Evolutionary conservation across 2,113 vertebrate species (phyloP), one percentile per base, ranked within the genome.

Genomic region (Misgurnus mizolepis): DNA sequence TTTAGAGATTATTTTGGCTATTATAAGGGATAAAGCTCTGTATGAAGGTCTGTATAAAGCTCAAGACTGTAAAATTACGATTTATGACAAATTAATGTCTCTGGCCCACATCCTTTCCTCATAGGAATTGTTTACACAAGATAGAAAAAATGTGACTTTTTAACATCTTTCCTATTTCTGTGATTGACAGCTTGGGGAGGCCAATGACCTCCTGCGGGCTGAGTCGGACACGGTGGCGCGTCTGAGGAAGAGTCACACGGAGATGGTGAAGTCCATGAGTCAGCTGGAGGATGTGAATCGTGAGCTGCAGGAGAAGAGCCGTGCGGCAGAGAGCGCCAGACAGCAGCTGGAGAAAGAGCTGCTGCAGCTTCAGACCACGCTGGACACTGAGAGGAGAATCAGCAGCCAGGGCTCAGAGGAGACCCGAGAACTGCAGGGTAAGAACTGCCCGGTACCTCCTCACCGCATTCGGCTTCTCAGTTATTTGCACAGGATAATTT

Each of bases 401-500:
- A 94, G 92, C 89, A 96, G 94, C 87, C 95, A 96, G 83, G 97
- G 95, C 85, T 98, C 97, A 6, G 97, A 99, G 91, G 95, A 98
- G 92, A 98, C 98, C 91, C 94, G 92, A 74, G 96, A 99, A 64
- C 93, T 98, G 76, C 96, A 98, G 91, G 98, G 98, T 99, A 93
- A 89, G 66, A 45, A 67, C 64, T n/a, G 2, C 55, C 17, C 17
- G 6, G n/a, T 14, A 50, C 49, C 49, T 50, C 49, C 49, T 50
- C 49, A 4, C 49, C 12, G 49, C 4, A 56, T 56, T 56, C n/a
- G 8, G 15, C 49, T 12, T 12, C 11, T 53, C 49, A 53, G 15
- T 14, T 12, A 15, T 12, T 53, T 12, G 5, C 5, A 45, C 8
- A 7, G 8, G 6, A 8, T 45, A 45, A 53, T 53, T 12, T 11